These are phyloP conservation scores for Tromatobia lineatoria DNA, from an alignment of 2,888 invertebrate species.

Conservation along the genomic window DNA sequence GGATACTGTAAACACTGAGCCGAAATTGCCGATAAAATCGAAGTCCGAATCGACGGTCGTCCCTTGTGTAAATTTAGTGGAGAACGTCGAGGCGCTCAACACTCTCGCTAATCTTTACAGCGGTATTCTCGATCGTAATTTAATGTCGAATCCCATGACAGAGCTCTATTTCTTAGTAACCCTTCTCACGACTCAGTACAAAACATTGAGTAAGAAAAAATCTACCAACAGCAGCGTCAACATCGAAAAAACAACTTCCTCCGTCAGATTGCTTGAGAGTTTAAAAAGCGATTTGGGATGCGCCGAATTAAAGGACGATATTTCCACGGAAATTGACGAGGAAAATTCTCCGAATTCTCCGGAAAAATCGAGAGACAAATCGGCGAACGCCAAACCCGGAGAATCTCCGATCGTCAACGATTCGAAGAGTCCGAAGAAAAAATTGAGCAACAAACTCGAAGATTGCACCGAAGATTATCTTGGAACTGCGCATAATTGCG, in stretches of 20 bases:
- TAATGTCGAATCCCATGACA: constrained; percentile 89
- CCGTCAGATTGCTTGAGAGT: constrained; percentile 59
- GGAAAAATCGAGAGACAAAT: constrained; percentile 25
- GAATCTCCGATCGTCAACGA: constrained; percentile 13
- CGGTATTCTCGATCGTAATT: constrained; percentile 87
- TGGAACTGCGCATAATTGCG: constrained; percentile 88
- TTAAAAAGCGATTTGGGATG: constrained; percentile 75
- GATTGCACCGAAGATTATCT: constrained; percentile 64
- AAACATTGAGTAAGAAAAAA: constrained; percentile 40
- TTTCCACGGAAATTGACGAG: constrained; percentile 7
- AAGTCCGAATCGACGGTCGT: constrained; percentile 80
- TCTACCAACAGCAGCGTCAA: not conserved
- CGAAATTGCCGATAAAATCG: constrained; percentile 51
- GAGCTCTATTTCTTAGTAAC: constrained; percentile 91
- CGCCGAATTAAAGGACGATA: constrained; percentile 67
- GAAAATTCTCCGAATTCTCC: not conserved
- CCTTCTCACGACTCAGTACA: constrained; percentile 87
- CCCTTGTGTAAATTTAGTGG: constrained; percentile 86
- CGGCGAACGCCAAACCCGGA: constrained; percentile 34
- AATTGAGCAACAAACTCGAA: constrained; percentile 8
- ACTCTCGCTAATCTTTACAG: constrained; percentile 88
- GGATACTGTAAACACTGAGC: constrained; percentile 39
- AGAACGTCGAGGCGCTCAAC: constrained; percentile 87
- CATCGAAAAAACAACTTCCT: constrained; percentile 22
- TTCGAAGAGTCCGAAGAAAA: constrained; percentile 9